A percentile compares a stretch with the other conserved stretches of the same genome.
phyloP scores from a whole-genome alignment of 2,888 invertebrate species.

The Netelia fuscicornis region DNA sequence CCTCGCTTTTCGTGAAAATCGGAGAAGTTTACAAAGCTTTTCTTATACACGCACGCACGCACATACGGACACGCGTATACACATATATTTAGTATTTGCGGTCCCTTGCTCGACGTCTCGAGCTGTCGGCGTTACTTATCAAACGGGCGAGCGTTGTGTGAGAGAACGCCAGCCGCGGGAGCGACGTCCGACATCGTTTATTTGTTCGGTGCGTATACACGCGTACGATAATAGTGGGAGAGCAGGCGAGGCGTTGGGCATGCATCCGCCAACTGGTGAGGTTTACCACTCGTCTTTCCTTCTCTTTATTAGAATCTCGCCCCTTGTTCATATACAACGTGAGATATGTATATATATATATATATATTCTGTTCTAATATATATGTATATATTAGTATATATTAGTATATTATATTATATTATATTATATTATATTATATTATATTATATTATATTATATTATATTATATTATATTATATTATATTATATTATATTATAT shows the following conservation, averaged over 20 bases:
- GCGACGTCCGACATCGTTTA: constrained; percentile 64
- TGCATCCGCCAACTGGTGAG: constrained; percentile 61
- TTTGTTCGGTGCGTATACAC: constrained; percentile 53
- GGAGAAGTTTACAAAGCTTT: constrained; percentile 38
- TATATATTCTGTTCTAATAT: neutral
- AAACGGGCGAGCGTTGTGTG: constrained; percentile 8
- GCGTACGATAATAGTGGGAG: constrained; percentile 41
- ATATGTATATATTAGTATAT: no score
- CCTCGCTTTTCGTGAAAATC: constrained; percentile 29
- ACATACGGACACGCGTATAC: no score
- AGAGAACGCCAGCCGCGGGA: constrained; percentile 43
- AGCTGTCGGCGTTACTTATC: no score
- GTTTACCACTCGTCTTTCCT: constrained; percentile 50
- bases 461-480: no score
- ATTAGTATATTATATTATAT: no score
- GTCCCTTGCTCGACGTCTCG: no score
- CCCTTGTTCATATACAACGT: neutral
- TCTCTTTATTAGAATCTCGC: constrained; percentile 15
- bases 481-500: no score
- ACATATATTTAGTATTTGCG: no score
- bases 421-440: no score
- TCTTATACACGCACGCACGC: neutral
- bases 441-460: no score
- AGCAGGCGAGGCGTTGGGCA: constrained; percentile 29
- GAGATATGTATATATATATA: neutral